Evolutionary conservation across 2,888 invertebrate species (phyloP), one percentile per base, ranked within the genome.

Genomic region (Erebia ligea): DNA sequence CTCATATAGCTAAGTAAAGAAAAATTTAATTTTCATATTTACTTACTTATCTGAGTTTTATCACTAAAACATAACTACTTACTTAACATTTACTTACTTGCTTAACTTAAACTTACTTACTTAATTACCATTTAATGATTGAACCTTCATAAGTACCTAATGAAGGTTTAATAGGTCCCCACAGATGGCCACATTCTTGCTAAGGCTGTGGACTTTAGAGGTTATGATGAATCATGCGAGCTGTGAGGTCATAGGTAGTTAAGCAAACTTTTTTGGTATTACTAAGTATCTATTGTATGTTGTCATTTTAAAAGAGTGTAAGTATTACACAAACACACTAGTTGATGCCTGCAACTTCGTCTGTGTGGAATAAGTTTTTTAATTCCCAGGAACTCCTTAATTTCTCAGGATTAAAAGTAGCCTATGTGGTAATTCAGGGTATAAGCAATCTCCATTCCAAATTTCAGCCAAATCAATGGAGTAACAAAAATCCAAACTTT

Each of bases 241-340:
- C 48, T 73, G 76, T 77, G 77, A 80, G 78, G 75, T 82, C 80
- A 79, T 79, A 71, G 64, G 66, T 73, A 77, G 72, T 72, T 73
- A 70, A 76, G 73, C 72, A 70, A 76, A 73, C 71, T 58, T 75
- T 76, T 78, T 76, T 74, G 76, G 75, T 64, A 54, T 76, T 67
- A 78, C 68, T 2, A 15, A 15, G 5, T 73, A 62, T 71, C 75
- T 73, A 78, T 78, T 77, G 75, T 78, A 63, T 59, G n/a, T 57
- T 45, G 45, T 10, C 45, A 45, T 11, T 11, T 45, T 45, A 11
- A 11, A 45, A 45, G 45, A 45, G 45, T 11, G 0, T 11, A 45
- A 1, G 1, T 21, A 21, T 21, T 21, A 21, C 21, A 21, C 21
- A 34, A 6, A 34, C 34, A 6, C 34, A 34, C 34, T 34, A 34